These are phyloP conservation scores for Hypena proboscidalis DNA, from an alignment of 2,888 invertebrate genomes.

Conservation along the genomic window DNA sequence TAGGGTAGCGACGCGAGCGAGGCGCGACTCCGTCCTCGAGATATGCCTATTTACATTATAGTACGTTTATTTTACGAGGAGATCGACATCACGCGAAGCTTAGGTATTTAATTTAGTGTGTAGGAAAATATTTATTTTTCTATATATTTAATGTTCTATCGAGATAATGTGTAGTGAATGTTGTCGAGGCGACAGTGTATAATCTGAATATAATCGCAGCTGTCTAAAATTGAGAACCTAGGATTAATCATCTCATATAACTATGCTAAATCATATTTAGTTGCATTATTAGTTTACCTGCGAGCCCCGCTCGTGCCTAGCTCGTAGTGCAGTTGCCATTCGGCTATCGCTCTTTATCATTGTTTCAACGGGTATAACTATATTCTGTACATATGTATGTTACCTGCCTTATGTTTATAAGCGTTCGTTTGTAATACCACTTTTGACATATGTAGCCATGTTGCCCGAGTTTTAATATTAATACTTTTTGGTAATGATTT, in stretches of 20 bases:
- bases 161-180: conserved; percentile 85
- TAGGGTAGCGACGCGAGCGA: conserved; percentile 72
- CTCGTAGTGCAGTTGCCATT: conserved; percentile 55
- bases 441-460: conserved; percentile 86
- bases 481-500: conserved; percentile 69
- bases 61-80: conserved; percentile 72
- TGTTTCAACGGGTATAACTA: conserved; percentile 78
- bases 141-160: conserved; percentile 83
- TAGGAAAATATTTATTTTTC: conserved; percentile 85
- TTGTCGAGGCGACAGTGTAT: conserved; percentile 80
- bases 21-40: conserved; percentile 80
- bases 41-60: conserved; percentile 75
- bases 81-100: conserved; percentile 82
- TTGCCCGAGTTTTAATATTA: conserved; percentile 72
- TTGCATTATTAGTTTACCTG: conserved; percentile 53
- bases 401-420: conserved; percentile 83
- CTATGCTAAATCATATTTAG: conserved; percentile 68
- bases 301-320: conserved; percentile 40
- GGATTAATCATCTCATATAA: conserved; percentile 67
- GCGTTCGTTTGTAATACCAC: conserved; percentile 86
- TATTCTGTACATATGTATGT: conserved; percentile 81
- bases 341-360: conserved; percentile 79
- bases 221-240: conserved; percentile 59
- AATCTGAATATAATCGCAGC: conserved; percentile 54
- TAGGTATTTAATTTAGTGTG: conserved; percentile 83